Evolutionary conservation across 2,888 invertebrate genomes (phyloP), one percentile per base, ranked within the genome.

Genomic region (Campoplex capitator): DNA sequence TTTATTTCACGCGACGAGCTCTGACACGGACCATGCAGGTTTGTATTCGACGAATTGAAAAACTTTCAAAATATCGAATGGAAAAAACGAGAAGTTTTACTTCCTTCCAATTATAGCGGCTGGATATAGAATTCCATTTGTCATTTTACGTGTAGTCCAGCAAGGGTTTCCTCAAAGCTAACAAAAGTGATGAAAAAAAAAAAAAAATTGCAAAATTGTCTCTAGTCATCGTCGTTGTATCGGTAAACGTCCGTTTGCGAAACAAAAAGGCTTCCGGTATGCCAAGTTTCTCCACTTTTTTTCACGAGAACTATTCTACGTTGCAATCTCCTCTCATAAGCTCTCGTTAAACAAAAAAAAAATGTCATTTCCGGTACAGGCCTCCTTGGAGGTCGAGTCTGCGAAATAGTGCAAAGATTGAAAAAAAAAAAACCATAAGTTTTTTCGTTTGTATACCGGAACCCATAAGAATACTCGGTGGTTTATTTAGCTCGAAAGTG

Each of bases 1-100:
- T 58, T 45, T n/a, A n/a, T n/a, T 82, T 62, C 78, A 85, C 82
- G 77, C 48, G 58, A n/a, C 56, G 16, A 51, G 68, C 48, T 54
- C 11, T 32, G n/a, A 13, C 71, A 45, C 45, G 28, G 48, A n/a
- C 38, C 32, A n/a, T n/a, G n/a, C n/a, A 51, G 48, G 48, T 70
- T 62, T 42, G n/a, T 11, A 23, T 54, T 48, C 38, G 32, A 45
- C 16, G 48, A 38, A 28, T 23, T 62, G 58, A 58, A 32, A 51
- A 48, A 70, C 18, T 67, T 74, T 68, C 77, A 67, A 62, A 58
- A 23, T 23, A 23, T 16, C 28, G 68, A 75, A 75, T 42, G n/a
- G 56, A 65, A 2, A 8, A 45, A 18, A 65, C 13, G 28, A 76
- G 35, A 65, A 65, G n/a, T 42, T 35, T 9, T 18, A 18, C 32